These are phyloP conservation scores for Heliconius aoede DNA, from an alignment of 2,888 invertebrate species.

Conservation along the genomic window DNA sequence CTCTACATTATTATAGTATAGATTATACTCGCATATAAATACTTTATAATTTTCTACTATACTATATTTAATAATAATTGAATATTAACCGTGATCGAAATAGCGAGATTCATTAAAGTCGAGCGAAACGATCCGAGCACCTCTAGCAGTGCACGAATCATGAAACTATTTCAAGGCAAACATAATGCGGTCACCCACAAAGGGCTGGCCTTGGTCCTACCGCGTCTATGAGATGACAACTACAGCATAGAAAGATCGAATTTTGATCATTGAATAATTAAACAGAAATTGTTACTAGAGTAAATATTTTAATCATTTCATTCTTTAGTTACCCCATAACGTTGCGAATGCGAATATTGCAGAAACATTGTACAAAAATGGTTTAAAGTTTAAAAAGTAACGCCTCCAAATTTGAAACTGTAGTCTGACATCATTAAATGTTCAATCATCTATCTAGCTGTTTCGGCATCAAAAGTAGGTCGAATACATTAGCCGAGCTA, in stretches of 20 bases:
- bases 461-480: constrained; percentile 68
- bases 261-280: constrained; percentile 27
- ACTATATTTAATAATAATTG: background rate
- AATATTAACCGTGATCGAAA: constrained; percentile 20
- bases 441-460: constrained; percentile 73
- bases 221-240: constrained; percentile 69
- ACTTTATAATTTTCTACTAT: too few relatives aligned
- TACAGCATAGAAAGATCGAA: constrained; percentile 47
- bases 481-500: constrained; percentile 67
- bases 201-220: constrained; percentile 78
- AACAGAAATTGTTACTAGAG: background rate
- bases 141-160: constrained; percentile 65
- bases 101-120: constrained; percentile 39
- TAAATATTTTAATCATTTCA: too few relatives aligned
- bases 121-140: constrained; percentile 64
- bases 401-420: constrained; percentile 63
- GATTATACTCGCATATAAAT: too few relatives aligned
- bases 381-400: constrained; percentile 22
- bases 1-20: background rate
- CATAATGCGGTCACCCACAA: constrained; percentile 78
- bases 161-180: constrained; percentile 81
- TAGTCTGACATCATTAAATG: constrained; percentile 72
- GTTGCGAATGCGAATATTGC: background rate
- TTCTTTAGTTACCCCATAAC: background rate
- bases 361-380: constrained; percentile 1